These are phyloP conservation scores for Odontothrips loti DNA, from an alignment of 2,888 invertebrate species.

Conservation along the genomic window DNA sequence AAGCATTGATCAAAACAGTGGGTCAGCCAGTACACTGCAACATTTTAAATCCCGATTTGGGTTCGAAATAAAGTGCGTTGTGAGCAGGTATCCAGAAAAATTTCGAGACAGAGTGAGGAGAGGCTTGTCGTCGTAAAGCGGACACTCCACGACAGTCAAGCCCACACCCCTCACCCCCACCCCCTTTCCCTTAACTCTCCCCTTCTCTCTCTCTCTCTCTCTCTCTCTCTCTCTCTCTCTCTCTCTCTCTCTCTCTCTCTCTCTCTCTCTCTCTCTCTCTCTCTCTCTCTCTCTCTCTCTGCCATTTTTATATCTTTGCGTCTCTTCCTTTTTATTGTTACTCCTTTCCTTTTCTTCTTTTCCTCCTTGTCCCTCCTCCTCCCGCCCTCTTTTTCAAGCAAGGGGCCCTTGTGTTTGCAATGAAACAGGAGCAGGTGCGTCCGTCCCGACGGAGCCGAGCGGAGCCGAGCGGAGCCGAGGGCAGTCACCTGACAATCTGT, in stretches of 20 bases:
- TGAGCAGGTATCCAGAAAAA: neutral
- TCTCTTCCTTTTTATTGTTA: neutral
- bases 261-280: neutral
- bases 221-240: too few species aligned
- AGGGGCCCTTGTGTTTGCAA: neutral
- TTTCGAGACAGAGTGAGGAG: neutral
- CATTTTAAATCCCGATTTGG: too few species aligned
- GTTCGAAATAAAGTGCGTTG: too few species aligned
- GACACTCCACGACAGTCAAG: neutral
- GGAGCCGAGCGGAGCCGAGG: neutral
- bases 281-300: neutral
- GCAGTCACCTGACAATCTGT: conserved; percentile 6
- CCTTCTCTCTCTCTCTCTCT: neutral
- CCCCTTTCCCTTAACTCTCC: too few species aligned
- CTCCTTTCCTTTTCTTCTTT: neutral
- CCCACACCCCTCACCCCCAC: neutral
- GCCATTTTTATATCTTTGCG: neutral
- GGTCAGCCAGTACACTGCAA: too few species aligned
- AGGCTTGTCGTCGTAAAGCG: neutral
- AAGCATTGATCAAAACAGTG: too few species aligned
- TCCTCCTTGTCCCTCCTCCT: neutral
- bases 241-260: too few species aligned
- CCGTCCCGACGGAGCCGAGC: neutral
- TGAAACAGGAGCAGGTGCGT: conserved; percentile 11
- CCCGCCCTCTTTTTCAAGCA: neutral